Evolutionary conservation across 2,888 invertebrate species (phyloP).

Genomic region (Acanthopleura granulata): DNA sequence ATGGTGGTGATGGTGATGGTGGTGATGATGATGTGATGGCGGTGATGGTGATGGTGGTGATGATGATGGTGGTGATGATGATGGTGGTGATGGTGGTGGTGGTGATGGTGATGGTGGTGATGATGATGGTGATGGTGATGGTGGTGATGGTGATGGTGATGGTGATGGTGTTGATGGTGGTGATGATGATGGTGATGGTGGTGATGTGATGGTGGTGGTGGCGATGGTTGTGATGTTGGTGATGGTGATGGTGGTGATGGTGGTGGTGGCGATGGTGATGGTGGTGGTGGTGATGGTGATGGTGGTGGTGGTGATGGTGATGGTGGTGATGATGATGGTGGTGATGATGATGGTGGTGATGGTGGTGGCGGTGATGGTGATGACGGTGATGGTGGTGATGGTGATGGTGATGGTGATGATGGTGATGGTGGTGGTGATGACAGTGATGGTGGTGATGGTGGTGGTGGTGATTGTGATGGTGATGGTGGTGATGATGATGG

Average conservation of each 20-base stretch:
- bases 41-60: too few species aligned
- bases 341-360: not conserved
- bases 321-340: slow-evolving; percentile 1
- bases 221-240: too few species aligned
- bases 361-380: not conserved
- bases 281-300: not conserved
- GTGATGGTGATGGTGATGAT: not conserved
- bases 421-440: slow-evolving; percentile 1
- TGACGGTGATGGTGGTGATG: not conserved
- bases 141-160: slow-evolving; percentile 4
- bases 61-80: too few species aligned
- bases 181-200: slow-evolving; percentile 4
- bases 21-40: too few species aligned
- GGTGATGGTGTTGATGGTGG: slow-evolving; percentile 7
- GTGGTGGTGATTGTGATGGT: too few species aligned
- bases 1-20: too few species aligned
- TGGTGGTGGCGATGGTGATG: not conserved
- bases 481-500: too few species aligned
- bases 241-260: slow-evolving; percentile 4
- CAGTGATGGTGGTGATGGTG: not conserved
- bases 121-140: not conserved
- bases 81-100: too few species aligned
- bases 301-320: slow-evolving; percentile 2
- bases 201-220: too few species aligned
- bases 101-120: too few species aligned